Evolutionary conservation across 2,888 invertebrate genomes (phyloP), one percentile per base, ranked within the genome.

Genomic region (Pherbina coryleti): DNA sequence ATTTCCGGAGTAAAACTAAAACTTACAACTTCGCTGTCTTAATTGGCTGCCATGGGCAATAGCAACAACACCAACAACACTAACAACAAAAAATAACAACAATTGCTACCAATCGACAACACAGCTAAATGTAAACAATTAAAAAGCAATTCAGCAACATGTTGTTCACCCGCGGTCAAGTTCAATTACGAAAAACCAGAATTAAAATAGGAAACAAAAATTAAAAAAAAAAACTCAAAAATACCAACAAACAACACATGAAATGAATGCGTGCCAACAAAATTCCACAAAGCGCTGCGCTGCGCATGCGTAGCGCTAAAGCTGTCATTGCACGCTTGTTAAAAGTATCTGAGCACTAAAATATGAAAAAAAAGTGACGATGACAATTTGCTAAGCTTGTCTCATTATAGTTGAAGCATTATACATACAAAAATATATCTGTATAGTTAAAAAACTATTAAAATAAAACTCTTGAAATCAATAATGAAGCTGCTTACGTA

Each of bases 111-210:
- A 51, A 60, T n/a, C 4, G n/a, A 37, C 31, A 67, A 34, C 34
- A 67, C 67, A 66, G 9, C 37, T 8, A 19, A 66, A 14, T 67
- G 67, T 37, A 53, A 77, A 72, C 51, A 64, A 71, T 70, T 76
- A 64, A 60, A 70, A 62, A 53, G 17, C 57, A 49, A 76, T 76
- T 76, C 31, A 60, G 70, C 14, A 62, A 44, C 28, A 44, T 34
- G 67, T 37, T 44, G 44, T 11, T 67, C 60, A 70, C 76, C 55
- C 17, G 70, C 76, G 76, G 76, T 76, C 76, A 76, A 76, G 76
- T 76, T 76, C 76, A 76, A 76, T 70, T 62, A 57, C 31, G 69
- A 57, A 25, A 62, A 34, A 69, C 70, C 22, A 37, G 49, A 49
- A 31, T 25, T 14, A 19, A 44, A 22, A 25, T 4, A 19, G 17